Percentiles rank a stretch among this genome's conserved stretches.
Conservation (phyloP, 2,797 vertebrate genomes). For the Chaenodraco wilsoni region DNA sequence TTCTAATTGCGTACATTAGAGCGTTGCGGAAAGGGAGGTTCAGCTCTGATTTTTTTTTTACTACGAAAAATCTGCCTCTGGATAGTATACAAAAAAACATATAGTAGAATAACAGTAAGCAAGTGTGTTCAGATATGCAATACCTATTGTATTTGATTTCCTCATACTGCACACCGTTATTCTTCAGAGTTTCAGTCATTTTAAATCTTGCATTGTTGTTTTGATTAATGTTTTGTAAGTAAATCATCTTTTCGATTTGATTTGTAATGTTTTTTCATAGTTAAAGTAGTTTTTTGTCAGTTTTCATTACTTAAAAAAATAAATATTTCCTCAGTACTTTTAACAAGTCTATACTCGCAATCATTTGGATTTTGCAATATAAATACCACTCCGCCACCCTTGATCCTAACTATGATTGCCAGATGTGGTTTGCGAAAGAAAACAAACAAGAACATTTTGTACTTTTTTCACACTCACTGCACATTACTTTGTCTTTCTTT, state of each 20-base stretch:
- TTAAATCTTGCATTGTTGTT: not conserved
- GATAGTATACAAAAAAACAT: conserved; percentile 40
- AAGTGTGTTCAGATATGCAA: conserved; percentile 19
- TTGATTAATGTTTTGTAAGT: not conserved
- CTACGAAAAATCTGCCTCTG: conserved; percentile 37
- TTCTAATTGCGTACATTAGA: conserved; percentile 90
- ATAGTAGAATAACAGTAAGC: conserved; percentile 17
- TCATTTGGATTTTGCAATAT: conserved; percentile 26
- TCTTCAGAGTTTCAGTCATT: not conserved
- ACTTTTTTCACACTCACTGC: conserved; percentile 32
- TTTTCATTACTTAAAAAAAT: too few relatives aligned
- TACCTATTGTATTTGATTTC: conserved; percentile 12
- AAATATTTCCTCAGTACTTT: conserved; percentile 2
- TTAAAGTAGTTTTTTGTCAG: too few relatives aligned
- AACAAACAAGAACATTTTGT: conserved; percentile 43
- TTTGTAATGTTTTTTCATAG: not conserved
- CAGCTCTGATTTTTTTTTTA: conserved; percentile 65
- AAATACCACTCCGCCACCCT: conserved; percentile 42
- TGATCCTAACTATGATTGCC: conserved; percentile 39
- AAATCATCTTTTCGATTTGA: not conserved
- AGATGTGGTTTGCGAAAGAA: conserved; percentile 52
- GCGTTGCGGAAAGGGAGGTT: conserved; percentile 77
- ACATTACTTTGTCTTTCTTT: conserved; percentile 45
- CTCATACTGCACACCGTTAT: not conserved
- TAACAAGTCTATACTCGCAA: not conserved